Evolutionary conservation across 2,797 vertebrate genomes (phyloP), one percentile per base, ranked within the genome.

Genomic region (Betta splendens): DNA sequence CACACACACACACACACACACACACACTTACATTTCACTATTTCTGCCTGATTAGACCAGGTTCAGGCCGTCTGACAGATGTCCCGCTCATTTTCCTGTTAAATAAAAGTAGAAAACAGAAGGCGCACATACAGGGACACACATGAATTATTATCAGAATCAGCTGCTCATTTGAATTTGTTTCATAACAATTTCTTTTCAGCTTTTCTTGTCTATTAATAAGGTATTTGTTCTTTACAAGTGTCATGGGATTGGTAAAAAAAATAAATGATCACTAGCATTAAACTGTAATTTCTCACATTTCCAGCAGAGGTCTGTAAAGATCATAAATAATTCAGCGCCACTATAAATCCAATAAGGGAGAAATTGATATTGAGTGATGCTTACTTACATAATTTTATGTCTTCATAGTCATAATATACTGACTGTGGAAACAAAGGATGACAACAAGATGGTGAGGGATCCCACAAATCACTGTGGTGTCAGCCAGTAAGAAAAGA

Each of bases 271-370:
- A 28, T 18, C 18, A 40, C 0, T 6, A 21, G 5, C n/a, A 25
- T 31, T 12, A 0, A 26, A 26, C 38, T 83, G 80, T 64, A 69
- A 37, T 81, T 68, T 22, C n/a, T 1, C 13, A n/a, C 40, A 3
- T 12, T 29, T 45, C 67, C 79, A 75, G 2, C 20, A 74, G 77
- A 80, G 66, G 79, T 68, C 73, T 5, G 18, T 29, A 66, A 29
- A 71, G 51, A 64, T 70, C 51, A 46, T 2, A 38, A 1, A 29
- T 68, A 35, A 40, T 43, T 47, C 37, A n/a, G 22, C 11, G 1
- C 21, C 10, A 2, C 4, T 12, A 2, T 18, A 22, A 49, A 55
- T 21, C 10, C 11, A 21, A 2, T 1, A 2, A 10, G 35, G 11
- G 10, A 26, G 6, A 36, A 40, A 46, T 18, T 1, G 3, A 31